Evolutionary conservation across 2,888 invertebrate species (phyloP).

Genomic region (Himalopsyche tibetana): DNA sequence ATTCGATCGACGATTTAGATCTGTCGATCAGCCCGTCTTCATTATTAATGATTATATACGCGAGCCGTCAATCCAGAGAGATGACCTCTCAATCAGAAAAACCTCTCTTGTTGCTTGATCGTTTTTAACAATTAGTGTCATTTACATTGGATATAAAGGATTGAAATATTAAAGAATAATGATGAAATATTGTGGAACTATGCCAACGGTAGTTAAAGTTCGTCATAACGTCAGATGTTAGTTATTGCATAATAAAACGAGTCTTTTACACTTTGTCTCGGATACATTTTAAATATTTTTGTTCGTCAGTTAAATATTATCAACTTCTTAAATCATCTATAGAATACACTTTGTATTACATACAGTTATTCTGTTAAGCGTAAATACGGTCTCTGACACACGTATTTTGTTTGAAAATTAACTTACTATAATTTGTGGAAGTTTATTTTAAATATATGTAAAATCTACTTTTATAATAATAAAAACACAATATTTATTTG

Average conservation of each 20-base stretch:
- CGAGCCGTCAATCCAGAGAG: background rate
- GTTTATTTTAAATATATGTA: too few relatives aligned
- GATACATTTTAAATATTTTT: background rate
- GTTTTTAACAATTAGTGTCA: slow-evolving; percentile 25
- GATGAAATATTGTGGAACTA: background rate
- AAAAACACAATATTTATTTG: too few relatives aligned
- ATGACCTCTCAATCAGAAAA: slow-evolving; percentile 26
- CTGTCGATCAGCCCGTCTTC: background rate
- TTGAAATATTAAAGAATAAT: background rate
- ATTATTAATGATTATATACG: background rate
- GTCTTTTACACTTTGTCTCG: slow-evolving; percentile 8
- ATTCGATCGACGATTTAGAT: background rate
- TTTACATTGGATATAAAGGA: background rate
- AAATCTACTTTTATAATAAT: too few relatives aligned
- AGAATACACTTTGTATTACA: background rate
- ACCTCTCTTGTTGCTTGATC: background rate
- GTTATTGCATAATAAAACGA: slow-evolving; percentile 9
- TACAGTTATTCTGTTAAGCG: too few relatives aligned
- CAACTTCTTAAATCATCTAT: background rate
- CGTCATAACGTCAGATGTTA: background rate
- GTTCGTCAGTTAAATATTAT: background rate
- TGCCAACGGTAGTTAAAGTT: background rate
- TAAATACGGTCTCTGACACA: too few relatives aligned
- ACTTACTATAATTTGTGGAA: too few relatives aligned
- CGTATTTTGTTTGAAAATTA: too few relatives aligned